Percentiles rank a stretch among this genome's conserved stretches.
Evolutionary conservation across 2,888 invertebrate genomes (phyloP).

Genomic region (Monopis laevigella): DNA sequence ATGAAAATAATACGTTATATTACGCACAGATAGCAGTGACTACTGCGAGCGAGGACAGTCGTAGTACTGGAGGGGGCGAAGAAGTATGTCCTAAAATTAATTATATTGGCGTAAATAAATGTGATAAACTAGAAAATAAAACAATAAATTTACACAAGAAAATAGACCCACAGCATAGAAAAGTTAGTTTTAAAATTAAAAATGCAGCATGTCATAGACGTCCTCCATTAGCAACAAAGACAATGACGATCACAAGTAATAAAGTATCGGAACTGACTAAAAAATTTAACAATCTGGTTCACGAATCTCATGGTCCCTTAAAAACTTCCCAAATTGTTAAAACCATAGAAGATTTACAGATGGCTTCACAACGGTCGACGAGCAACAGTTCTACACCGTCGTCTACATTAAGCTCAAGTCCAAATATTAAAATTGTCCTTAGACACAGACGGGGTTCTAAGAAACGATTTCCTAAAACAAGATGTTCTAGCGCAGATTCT

Average conservation of each 20-base stretch:
- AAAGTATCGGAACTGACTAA: conserved; percentile 75
- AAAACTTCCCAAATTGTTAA: conserved; percentile 67
- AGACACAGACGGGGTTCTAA: conserved; percentile 50
- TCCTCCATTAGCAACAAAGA: conserved; percentile 46
- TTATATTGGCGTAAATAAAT: not conserved
- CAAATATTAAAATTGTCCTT: conserved; percentile 58
- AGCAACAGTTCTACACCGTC: conserved; percentile 57
- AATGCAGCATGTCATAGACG: conserved; percentile 54
- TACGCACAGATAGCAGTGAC: conserved; percentile 54
- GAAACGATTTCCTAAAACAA: conserved; percentile 56
- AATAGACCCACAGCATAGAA: conserved; percentile 50
- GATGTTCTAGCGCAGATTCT: conserved; percentile 59
- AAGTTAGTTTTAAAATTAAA: conserved; percentile 71
- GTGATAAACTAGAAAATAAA: not conserved
- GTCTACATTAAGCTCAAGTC: conserved; percentile 52
- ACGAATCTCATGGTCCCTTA: conserved; percentile 45
- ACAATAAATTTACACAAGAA: conserved; percentile 33
- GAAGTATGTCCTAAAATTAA: conserved; percentile 22
- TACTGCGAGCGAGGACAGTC: conserved; percentile 49
- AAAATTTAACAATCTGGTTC: conserved; percentile 74
- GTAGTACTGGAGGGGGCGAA: conserved; percentile 57
- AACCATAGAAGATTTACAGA: conserved; percentile 53
- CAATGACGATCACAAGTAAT: conserved; percentile 59
- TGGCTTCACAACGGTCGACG: conserved; percentile 33
- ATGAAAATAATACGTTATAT: conserved; percentile 34